Evolutionary conservation across 2,113 vertebrate species (phyloP).

Genomic region (Oxygymnocypris stewartii): DNA sequence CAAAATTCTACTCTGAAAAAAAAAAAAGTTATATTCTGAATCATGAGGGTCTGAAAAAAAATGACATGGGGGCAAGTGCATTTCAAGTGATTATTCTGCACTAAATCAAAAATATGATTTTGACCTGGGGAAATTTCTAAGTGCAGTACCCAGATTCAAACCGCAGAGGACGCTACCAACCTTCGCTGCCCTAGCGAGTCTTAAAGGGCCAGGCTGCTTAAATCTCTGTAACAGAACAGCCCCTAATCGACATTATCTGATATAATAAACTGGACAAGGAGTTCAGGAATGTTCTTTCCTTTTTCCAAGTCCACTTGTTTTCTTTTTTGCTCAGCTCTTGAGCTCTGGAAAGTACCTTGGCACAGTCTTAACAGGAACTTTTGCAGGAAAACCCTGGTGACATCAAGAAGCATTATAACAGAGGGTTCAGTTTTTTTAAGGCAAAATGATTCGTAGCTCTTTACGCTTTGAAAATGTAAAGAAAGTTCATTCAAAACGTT

Average conservation of each 20-base stretch:
- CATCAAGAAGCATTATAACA: slow-evolving; percentile 26
- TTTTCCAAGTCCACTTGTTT: background rate
- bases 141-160: slow-evolving; percentile 10
- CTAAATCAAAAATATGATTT: background rate
- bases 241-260: background rate
- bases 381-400: slow-evolving; percentile 25
- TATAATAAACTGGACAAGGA: slow-evolving; percentile 22
- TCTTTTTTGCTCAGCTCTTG: slow-evolving; percentile 26
- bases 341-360: slow-evolving; percentile 48
- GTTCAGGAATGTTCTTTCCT: slow-evolving; percentile 12
- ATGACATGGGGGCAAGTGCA: slow-evolving; percentile 23
- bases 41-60: slow-evolving; percentile 25
- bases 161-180: slow-evolving; percentile 64
- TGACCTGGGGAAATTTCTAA: slow-evolving; percentile 10
- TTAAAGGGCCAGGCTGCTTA: slow-evolving; percentile 18
- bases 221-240: slow-evolving; percentile 20
- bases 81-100: slow-evolving; percentile 29
- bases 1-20: slow-evolving; percentile 21
- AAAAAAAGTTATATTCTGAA: background rate
- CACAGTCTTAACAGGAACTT: slow-evolving; percentile 49
- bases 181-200: background rate
- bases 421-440: background rate
- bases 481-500: background rate
- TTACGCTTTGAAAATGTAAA: background rate
- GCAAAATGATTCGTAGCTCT: background rate